Conservation (phyloP, 2,797 vertebrate genomes). For the Argentina silus region DNA sequence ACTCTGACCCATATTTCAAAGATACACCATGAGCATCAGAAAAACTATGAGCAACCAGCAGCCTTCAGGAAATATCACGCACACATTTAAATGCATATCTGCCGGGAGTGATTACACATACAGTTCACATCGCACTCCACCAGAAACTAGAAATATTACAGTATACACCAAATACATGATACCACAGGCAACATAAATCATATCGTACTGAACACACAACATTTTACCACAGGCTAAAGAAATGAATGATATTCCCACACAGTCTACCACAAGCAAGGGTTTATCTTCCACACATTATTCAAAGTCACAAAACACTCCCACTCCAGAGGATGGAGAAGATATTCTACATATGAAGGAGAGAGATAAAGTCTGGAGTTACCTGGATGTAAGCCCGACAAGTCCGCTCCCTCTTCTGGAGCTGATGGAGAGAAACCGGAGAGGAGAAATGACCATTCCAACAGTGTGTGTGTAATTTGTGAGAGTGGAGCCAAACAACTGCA, state of each 20-base stretch:
- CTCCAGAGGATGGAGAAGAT: conserved; percentile 39
- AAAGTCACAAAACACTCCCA: conserved; percentile 40
- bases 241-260: conserved; percentile 6
- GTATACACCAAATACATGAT: conserved; percentile 47
- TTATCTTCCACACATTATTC: conserved; percentile 61
- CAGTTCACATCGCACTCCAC: conserved; percentile 43
- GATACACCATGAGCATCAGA: conserved; percentile 20
- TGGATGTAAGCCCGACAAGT: conserved; percentile 93
- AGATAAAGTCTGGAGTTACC: conserved; percentile 75
- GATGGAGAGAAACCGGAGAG: conserved; percentile 46
- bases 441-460: conserved; percentile 57
- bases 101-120: conserved; percentile 43
- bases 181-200: conserved; percentile 65
- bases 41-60: conserved; percentile 42
- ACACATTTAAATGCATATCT: conserved; percentile 54
- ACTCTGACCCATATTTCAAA: conserved; percentile 46
- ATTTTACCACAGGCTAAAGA: not conserved
- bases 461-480: conserved; percentile 7
- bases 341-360: conserved; percentile 43
- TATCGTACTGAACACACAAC: conserved; percentile 34
- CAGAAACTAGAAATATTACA: conserved; percentile 48
- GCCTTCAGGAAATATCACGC: conserved; percentile 45
- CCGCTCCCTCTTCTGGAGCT: conserved; percentile 92
- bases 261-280: conserved; percentile 55
- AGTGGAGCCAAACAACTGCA: not conserved